phyloP scores from a whole-genome alignment of 2,113 vertebrate genomes.

The Carollia perspicillata region DNA sequence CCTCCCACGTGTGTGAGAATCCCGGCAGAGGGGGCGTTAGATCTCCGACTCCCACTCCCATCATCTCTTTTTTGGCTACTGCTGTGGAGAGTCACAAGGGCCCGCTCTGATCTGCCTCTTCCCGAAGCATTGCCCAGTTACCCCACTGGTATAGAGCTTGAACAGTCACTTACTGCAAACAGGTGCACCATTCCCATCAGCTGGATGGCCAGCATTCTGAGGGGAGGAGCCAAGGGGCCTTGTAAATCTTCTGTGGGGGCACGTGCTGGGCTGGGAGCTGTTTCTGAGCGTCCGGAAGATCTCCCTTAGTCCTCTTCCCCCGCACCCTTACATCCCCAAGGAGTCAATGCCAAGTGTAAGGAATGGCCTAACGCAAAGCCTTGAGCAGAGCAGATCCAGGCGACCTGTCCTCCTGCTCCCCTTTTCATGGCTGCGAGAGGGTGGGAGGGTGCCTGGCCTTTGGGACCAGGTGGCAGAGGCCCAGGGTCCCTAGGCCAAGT shows the following conservation, averaged over 20 bases:
- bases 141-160: not conserved
- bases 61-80: not conserved
- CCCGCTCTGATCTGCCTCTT: not conserved
- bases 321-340: rapidly evolving
- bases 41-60: not conserved
- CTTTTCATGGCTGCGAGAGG: not conserved
- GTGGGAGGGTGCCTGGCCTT: no score
- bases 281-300: not conserved
- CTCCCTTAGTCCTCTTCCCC: not conserved
- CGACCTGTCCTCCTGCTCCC: not conserved
- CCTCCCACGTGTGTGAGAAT: not conserved
- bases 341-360: not conserved
- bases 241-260: not conserved
- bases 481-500: not conserved
- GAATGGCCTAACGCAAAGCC: not conserved
- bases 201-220: not conserved
- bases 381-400: not conserved
- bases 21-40: not conserved
- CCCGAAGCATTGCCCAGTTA: not conserved
- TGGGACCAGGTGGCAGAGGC: not conserved
- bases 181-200: not conserved
- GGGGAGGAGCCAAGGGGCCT: not conserved
- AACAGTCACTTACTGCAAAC: not conserved
- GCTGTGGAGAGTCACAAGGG: not conserved
- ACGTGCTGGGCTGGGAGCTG: rapidly evolving